Conservation (phyloP, 2,888 invertebrate genomes). For the Hypsopygia costalis region DNA sequence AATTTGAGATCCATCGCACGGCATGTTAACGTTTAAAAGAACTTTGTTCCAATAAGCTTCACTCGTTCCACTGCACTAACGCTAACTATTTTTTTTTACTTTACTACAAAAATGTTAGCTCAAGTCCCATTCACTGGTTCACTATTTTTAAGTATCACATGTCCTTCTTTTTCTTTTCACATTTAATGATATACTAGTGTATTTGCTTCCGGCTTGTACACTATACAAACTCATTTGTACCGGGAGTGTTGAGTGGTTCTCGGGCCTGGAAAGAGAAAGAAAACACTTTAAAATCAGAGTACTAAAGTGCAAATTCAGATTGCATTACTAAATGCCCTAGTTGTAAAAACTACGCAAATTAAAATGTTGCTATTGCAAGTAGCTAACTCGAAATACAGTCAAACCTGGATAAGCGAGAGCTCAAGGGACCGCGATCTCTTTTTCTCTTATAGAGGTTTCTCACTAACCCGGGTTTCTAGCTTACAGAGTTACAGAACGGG, state of each 20-base stretch:
- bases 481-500: too few species aligned
- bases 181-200: constrained; percentile 69
- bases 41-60: constrained; percentile 55
- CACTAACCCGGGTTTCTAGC: too few species aligned
- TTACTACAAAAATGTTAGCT: constrained; percentile 58
- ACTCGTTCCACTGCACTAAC: constrained; percentile 58
- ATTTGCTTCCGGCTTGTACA: constrained; percentile 70
- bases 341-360: constrained; percentile 9
- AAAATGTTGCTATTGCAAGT: constrained; percentile 11
- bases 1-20: constrained; percentile 58
- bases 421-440: too few species aligned
- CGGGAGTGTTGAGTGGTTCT: constrained; percentile 90
- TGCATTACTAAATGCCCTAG: constrained; percentile 17
- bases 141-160: constrained; percentile 68
- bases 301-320: constrained; percentile 9
- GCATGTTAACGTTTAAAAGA: constrained; percentile 43
- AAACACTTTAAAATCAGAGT: constrained; percentile 17
- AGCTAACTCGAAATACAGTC: constrained; percentile 19
- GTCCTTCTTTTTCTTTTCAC: constrained; percentile 77
- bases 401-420: too few species aligned
- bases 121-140: constrained; percentile 67
- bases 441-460: too few species aligned
- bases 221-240: constrained; percentile 90
- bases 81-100: constrained; percentile 52
- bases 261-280: constrained; percentile 84